phyloP scores from a whole-genome alignment of 1,140 invertebrate species.

The Trinorchestia longiramus region DNA sequence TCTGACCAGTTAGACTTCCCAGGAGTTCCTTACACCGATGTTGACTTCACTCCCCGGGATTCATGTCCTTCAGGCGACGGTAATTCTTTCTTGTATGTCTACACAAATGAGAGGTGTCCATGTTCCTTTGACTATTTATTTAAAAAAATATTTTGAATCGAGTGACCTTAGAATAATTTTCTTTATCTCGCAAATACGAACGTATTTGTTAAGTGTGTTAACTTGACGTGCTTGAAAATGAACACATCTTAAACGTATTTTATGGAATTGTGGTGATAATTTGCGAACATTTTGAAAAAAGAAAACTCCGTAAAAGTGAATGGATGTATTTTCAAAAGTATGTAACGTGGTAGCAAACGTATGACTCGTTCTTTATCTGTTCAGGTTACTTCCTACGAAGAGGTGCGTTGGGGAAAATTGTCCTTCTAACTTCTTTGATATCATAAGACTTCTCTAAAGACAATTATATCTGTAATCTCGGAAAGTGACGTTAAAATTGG shows the following conservation, averaged over 20 bases:
- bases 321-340: too few relatives aligned
- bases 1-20: conserved; percentile 69
- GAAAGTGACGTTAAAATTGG: too few relatives aligned
- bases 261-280: not conserved
- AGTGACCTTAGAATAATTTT: not conserved
- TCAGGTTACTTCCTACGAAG: not conserved
- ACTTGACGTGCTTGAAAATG: not conserved
- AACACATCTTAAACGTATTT: not conserved
- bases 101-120: not conserved
- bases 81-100: conserved; percentile 23
- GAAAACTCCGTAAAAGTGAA: not conserved
- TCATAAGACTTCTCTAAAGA: too few relatives aligned
- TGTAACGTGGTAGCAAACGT: too few relatives aligned
- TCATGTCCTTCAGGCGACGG: conserved; percentile 68
- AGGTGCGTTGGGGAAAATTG: too few relatives aligned
- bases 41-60: conserved; percentile 68
- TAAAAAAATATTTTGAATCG: not conserved
- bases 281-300: not conserved
- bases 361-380: not conserved
- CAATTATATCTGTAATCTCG: too few relatives aligned
- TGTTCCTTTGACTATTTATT: not conserved
- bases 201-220: not conserved
- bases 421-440: too few relatives aligned
- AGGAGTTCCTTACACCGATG: conserved; percentile 71
- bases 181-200: not conserved